These are phyloP conservation scores for Hartigia nigra DNA, from an alignment of 2,888 invertebrate genomes.

Conservation along the genomic window DNA sequence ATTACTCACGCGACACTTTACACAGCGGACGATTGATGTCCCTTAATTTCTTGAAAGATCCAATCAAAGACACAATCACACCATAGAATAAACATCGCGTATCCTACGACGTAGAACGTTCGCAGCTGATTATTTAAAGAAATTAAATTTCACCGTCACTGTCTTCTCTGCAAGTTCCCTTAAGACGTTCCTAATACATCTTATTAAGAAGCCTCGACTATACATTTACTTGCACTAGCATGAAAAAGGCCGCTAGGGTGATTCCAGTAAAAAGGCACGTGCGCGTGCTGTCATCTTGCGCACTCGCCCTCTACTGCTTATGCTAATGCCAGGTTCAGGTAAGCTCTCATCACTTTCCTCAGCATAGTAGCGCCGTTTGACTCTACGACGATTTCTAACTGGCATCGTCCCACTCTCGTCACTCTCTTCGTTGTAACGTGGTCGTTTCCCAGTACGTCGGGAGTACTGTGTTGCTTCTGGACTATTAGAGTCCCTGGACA, in stretches of 20 bases:
- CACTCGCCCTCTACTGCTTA: conserved; percentile 86
- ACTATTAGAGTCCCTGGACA: conserved; percentile 34
- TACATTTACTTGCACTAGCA: conserved; percentile 31
- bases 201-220: not conserved
- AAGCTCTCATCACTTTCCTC: conserved; percentile 62
- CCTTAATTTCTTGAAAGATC: not conserved
- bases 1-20: not conserved
- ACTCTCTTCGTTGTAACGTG: conserved; percentile 60
- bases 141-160: not conserved
- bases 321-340: conserved; percentile 67
- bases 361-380: conserved; percentile 60
- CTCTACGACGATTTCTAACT: conserved; percentile 54
- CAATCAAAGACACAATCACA: not conserved
- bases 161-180: not conserved
- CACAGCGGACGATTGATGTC: not conserved
- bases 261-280: conserved; percentile 72
- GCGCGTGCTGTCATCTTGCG: conserved; percentile 85
- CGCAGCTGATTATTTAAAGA: not conserved
- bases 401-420: conserved; percentile 47
- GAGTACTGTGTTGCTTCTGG: conserved; percentile 30
- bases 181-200: not conserved
- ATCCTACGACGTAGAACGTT: not conserved
- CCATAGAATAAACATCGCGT: not conserved
- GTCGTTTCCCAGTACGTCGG: conserved; percentile 55
- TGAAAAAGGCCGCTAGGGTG: conserved; percentile 51